Base-by-base conservation (phyloP, 2,113 vertebrate genomes). In the Istiophorus platypterus region DNA sequence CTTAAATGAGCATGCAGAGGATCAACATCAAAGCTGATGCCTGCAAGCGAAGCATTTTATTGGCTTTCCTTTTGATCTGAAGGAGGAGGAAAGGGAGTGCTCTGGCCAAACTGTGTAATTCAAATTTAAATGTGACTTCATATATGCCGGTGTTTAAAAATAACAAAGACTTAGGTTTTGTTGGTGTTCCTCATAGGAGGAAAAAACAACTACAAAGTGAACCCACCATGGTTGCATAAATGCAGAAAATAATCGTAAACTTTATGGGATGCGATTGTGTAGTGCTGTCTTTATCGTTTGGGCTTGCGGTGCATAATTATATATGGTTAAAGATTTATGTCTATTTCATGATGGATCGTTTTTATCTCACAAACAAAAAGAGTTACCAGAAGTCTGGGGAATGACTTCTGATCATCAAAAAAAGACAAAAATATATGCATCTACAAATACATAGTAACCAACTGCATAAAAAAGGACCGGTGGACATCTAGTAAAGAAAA, bases 51-150 rank as follows among this genome's bases (percentile, higher is more conserved):
- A 89, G 85, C 80, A 78, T 92, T 86, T 94, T 89, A 93, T 93
- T 94, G 88, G 80, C 80, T 91, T 91, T 88, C 89, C 92, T 93
- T 96, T 96, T 96, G 95, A 96, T 95, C 92, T 95, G 88, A 79
- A 92, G 80, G 83, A 84, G 77, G 74, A 81, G 64, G 74, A 37
- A 72, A 78, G 76, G 74, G 39, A 82, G 75, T 72, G 76, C 85
- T 88, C 65, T 15, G 75, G 75, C 88, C 80, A 89, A 88, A 92
- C 91, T 76, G 78, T 86, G 80, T 90, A 91, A 93, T 91, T 93
- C 41, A 92, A 93, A 94, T 93, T 89, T 78, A 81, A 89, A 91
- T 90, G 81, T 82, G 89, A 89, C 79, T 88, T 76, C 74, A 85
- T 89, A 70, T 82, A 78, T 80, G 85, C 82, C 54, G 83, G 85